Evolutionary conservation across 2,113 vertebrate genomes (phyloP).

Genomic region (Riparia riparia): DNA sequence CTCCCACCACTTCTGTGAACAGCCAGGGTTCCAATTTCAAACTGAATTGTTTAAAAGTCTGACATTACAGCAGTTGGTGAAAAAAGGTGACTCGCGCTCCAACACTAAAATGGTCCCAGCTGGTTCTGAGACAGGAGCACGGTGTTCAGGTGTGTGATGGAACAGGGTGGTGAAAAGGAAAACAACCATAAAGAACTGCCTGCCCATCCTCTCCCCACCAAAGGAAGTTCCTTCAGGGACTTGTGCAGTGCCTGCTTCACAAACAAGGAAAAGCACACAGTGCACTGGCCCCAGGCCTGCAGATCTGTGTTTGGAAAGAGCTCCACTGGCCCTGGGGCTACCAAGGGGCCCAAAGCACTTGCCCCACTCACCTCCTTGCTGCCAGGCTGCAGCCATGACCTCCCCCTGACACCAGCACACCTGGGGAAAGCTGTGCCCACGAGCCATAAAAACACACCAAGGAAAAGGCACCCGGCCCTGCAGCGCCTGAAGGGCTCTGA

Average conservation of each 20-base stretch:
- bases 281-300: neutral
- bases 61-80: neutral
- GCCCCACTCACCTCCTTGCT: fast-evolving
- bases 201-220: neutral
- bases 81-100: neutral
- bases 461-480: neutral
- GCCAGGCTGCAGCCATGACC: neutral
- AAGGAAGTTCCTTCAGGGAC: neutral
- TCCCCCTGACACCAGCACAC: neutral
- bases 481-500: fast-evolving
- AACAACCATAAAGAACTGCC: neutral
- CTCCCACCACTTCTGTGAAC: neutral
- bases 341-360: neutral
- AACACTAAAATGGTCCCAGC: neutral
- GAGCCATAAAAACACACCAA: neutral
- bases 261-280: neutral
- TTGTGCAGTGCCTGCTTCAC: neutral
- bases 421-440: neutral
- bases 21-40: neutral
- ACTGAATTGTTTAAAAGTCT: neutral
- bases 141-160: fast-evolving
- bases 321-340: neutral
- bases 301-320: neutral
- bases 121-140: neutral
- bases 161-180: neutral